Evolutionary conservation across 2,888 invertebrate genomes (phyloP), one percentile per base, ranked within the genome.

Genomic region (Cloeon dipterum): DNA sequence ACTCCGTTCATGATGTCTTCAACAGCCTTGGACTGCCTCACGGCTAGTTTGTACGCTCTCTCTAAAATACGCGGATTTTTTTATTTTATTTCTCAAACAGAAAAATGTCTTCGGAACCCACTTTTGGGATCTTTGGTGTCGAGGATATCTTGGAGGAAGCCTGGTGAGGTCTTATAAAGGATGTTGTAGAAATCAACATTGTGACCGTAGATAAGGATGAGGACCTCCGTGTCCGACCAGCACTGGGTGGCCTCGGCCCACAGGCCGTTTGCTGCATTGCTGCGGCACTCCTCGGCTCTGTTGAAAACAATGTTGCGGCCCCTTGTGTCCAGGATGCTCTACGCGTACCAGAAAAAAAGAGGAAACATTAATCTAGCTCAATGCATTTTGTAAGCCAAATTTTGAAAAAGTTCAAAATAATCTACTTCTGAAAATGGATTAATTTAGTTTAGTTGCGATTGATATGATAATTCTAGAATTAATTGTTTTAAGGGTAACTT

Each of bases 141-240:
- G 29, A 21, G 10, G 33, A 32, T 11, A 14, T 42, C 38, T 38
- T 34, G 43, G 17, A 17, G 2, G 37, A 32, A 37, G 20, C 37
- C 18, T 20, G 23, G 33, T 11, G 37, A 21, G 20, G 40, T 38
- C 48, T 65, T 65, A 3, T 62, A 65, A 5, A 78, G 54, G 41
- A 86, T 78, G 51, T 88, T 82, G 52, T 86, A 86, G 50, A 83
- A 82, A 51, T 82, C 77, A 5, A 86, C 74, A 11, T 59, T 61
- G 42, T 55, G 51, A 0, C 82, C 70, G n/a, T 63, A 62, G 1
- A 48, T 42, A n/a, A 65, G 50, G 8, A 85, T 68, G 1, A 70
- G 63, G 2, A 45, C 26, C 52, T 83, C 76, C 1, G 76, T 72
- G 1, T 46, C 43, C 10, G 62, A 56, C 78, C 76, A 86, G 35